Conservation (phyloP, 1,140 invertebrate species). For the Musca domestica region DNA sequence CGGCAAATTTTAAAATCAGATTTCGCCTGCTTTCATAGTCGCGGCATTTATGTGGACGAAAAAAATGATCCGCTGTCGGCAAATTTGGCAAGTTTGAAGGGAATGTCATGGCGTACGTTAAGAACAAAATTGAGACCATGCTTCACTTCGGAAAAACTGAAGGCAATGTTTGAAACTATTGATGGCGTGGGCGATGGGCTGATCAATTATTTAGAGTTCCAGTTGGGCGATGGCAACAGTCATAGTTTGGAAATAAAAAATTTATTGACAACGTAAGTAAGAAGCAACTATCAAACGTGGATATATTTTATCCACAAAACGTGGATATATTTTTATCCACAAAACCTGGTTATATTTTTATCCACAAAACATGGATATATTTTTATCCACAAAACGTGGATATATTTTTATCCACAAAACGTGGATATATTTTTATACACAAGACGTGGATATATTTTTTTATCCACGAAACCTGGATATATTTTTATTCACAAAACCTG, state of each 20-base stretch:
- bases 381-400: too few relatives aligned
- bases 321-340: not conserved
- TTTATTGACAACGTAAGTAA: conserved; percentile 32
- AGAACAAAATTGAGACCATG: conserved; percentile 58
- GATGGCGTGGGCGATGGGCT: conserved; percentile 54
- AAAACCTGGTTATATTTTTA: too few relatives aligned
- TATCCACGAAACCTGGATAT: too few relatives aligned
- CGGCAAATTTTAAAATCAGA: conserved; percentile 55
- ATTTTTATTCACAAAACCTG: too few relatives aligned
- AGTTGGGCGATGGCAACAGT: conserved; percentile 29
- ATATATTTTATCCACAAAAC: not conserved
- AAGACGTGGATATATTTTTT: too few relatives aligned
- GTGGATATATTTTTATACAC: too few relatives aligned
- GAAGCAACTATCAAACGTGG: too few relatives aligned
- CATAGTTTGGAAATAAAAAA: conserved; percentile 38
- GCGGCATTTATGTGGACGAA: conserved; percentile 52
- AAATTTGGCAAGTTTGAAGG: conserved; percentile 54
- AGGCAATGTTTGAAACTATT: conserved; percentile 57
- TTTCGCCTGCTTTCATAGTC: conserved; percentile 53
- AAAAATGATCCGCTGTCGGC: conserved; percentile 45
- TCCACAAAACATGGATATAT: too few relatives aligned
- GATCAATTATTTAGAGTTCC: conserved; percentile 33
- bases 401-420: too few relatives aligned
- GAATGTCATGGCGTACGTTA: conserved; percentile 57
- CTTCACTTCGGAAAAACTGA: conserved; percentile 61